These are phyloP conservation scores for Oeneis ivallda DNA, from an alignment of 2,888 invertebrate genomes.

Conservation along the genomic window DNA sequence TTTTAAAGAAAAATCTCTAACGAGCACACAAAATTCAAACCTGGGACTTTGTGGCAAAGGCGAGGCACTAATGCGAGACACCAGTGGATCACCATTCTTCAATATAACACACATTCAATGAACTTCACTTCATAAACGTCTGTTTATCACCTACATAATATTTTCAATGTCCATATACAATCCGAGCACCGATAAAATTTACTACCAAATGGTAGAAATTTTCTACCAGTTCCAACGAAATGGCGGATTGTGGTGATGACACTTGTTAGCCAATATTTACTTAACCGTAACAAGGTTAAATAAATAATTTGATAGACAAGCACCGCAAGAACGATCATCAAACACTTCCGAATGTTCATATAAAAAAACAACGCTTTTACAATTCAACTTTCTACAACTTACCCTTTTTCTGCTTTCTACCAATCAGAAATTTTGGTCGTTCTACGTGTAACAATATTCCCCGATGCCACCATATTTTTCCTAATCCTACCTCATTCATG, in stretches of 20 bases:
- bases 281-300: too few relatives aligned
- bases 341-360: neutral
- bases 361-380: neutral
- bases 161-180: conserved; percentile 11
- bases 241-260: neutral
- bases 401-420: neutral
- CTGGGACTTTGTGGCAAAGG: conserved; percentile 9
- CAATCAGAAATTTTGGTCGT: neutral
- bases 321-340: neutral
- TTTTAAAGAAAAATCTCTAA: conserved; percentile 9
- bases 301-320: neutral
- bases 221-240: conserved; percentile 5
- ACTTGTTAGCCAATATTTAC: too few relatives aligned
- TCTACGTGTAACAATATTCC: neutral
- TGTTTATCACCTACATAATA: neutral
- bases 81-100: neutral
- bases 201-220: conserved; percentile 8
- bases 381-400: neutral
- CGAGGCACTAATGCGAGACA: neutral
- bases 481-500: neutral
- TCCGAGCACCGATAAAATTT: conserved; percentile 4
- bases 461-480: neutral
- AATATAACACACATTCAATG: conserved; percentile 7
- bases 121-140: conserved; percentile 7
- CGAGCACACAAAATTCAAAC: conserved; percentile 14